Percentiles rank a stretch among this genome's conserved stretches.
phyloP scores from a whole-genome alignment of 2,797 vertebrate species.

The Ceyx erithaca region DNA sequence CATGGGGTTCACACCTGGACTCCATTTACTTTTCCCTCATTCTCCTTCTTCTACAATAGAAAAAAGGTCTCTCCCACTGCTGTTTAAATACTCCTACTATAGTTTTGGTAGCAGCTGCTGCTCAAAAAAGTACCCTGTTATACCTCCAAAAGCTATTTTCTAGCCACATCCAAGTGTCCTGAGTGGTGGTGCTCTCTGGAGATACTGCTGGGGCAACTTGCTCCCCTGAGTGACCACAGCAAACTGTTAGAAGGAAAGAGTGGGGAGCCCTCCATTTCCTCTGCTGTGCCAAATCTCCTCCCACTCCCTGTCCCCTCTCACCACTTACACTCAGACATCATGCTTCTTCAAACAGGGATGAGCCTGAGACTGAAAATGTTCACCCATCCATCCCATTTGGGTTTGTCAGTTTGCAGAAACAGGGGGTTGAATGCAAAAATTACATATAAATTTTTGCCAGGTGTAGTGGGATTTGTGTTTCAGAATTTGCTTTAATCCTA shows the following conservation, averaged over 20 bases:
- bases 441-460: not conserved
- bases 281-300: not conserved
- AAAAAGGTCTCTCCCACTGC: not conserved
- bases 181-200: not conserved
- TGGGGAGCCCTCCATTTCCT: not conserved
- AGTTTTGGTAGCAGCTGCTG: not conserved
- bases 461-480: not conserved
- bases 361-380: not conserved
- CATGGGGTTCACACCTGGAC: not conserved
- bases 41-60: not conserved
- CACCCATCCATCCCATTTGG: not conserved
- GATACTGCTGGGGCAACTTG: not conserved
- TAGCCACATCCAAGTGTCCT: not conserved
- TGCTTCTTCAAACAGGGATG: not conserved
- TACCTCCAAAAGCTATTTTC: not conserved
- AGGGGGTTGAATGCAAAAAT: not conserved
- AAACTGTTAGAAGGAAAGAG: not conserved
- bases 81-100: not conserved
- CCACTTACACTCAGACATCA: not conserved
- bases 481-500: slow-evolving; percentile 1
- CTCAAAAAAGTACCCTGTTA: not conserved
- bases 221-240: not conserved
- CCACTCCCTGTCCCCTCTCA: not conserved
- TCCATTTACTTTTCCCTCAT: not conserved
- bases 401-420: not conserved